These are phyloP conservation scores for Cuniculus paca DNA, from an alignment of 2,797 vertebrate genomes.

Conservation along the genomic window DNA sequence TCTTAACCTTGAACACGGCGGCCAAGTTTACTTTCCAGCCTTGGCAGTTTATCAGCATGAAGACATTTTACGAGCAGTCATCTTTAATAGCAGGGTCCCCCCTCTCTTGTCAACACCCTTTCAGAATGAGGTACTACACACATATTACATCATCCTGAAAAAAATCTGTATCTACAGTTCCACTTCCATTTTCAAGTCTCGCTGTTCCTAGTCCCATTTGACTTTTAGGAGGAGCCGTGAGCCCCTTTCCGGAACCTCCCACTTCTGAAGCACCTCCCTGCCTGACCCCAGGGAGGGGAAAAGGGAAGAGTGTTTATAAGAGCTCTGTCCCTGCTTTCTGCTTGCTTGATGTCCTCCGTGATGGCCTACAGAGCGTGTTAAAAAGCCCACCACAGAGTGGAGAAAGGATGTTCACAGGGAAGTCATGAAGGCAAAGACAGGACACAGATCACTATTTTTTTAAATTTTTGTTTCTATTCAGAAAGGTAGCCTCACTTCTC, in stretches of 20 bases:
- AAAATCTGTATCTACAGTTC: not conserved
- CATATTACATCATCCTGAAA: not conserved
- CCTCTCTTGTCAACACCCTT: not conserved
- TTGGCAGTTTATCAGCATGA: not conserved
- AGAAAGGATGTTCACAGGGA: not conserved
- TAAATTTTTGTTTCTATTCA: not conserved
- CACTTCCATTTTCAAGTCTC: not conserved
- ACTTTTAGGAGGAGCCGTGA: not conserved
- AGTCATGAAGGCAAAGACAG: not conserved
- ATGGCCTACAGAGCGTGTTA: not conserved
- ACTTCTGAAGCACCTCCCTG: not conserved
- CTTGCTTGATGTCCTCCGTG: not conserved
- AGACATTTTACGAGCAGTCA: conserved; percentile 10
- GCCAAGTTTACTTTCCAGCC: conserved; percentile 40
- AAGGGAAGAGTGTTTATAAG: not conserved
- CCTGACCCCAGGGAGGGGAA: not conserved
- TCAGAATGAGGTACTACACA: not conserved
- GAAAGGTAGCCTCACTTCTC: not conserved
- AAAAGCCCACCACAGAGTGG: not conserved
- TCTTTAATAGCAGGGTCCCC: not conserved
- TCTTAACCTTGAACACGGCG: conserved; percentile 35
- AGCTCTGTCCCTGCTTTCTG: not conserved
- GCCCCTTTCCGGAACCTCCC: not conserved
- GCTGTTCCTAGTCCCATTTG: not conserved
- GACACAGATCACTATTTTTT: not conserved